Base-by-base conservation (phyloP, 1,140 invertebrate species). In the Galleria mellonella region DNA sequence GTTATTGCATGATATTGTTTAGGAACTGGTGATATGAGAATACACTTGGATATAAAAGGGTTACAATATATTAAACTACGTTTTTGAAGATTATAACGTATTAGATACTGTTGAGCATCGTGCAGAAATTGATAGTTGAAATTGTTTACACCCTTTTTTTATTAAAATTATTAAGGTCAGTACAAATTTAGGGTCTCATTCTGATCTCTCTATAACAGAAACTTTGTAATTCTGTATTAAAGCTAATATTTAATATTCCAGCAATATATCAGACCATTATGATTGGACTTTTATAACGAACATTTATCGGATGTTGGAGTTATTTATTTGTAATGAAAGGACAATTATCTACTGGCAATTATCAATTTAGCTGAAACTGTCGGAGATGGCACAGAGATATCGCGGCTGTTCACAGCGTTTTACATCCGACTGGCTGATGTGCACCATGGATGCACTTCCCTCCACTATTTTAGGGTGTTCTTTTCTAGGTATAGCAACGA, bases 241-340 rank as follows among this genome's bases (percentile, higher is more conserved):
- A 84, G 66, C 60, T 83, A 71, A 78, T 81, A 62, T 85, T 85
- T 85, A 76, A 85, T 63, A 85, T 85, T 85, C 75, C 82, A 85
- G 82, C 82, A 73, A 65, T 79, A 69, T 71, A 43, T 73, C 58
- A 77, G 67, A 75, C 65, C 31, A 57, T 72, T 74, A 56, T 82
- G 68, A 79, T 82, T 82, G 82, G 78, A 81, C 59, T 75, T 78
- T 79, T 84, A 57, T 74, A 70, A 79, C 72, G 61, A 81, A 47
- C 70, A 72, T 78, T 74, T 75, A 62, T 74, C 53, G 78, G 82
- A 82, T 76, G 69, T 79, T 70, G 75, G 78, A 72, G 70, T 81
- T 69, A 54, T 82, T 85, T 75, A 65, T 77, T 79, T 77, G 14
- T 66, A 61, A 67, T 67, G 59, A 68, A 63, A 62, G 72, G 71